Evolutionary conservation across 2,888 invertebrate genomes (phyloP).

Genomic region (Meandrusa payeni): DNA sequence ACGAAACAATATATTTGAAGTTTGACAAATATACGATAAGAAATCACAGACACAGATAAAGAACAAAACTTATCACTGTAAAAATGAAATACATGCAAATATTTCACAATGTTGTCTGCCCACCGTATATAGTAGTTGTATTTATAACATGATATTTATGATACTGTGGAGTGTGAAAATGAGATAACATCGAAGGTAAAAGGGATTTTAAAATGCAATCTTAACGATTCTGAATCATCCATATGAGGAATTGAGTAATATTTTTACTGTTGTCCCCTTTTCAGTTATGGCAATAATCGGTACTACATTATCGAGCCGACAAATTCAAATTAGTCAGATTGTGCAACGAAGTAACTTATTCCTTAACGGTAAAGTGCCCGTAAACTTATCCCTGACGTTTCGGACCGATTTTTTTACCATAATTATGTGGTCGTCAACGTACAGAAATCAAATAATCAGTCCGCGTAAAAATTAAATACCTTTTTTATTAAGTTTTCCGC

Average conservation of each 20-base stretch:
- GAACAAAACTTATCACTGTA: no score
- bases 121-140: background rate
- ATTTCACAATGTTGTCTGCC: background rate
- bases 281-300: slow-evolving; percentile 2
- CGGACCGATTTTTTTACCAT: no score
- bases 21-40: slow-evolving; percentile 1
- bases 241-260: slow-evolving; percentile 17
- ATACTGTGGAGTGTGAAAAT: background rate
- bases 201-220: slow-evolving; percentile 1
- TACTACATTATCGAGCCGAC: no score
- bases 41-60: background rate
- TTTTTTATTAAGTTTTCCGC: no score
- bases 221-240: slow-evolving; percentile 12
- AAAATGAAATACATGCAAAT: slow-evolving; percentile 6
- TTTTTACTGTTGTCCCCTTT: background rate
- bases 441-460: no score
- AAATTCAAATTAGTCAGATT: no score
- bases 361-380: no score
- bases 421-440: no score
- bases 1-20: background rate
- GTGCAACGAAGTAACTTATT: no score
- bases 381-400: no score
- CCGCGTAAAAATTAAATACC: no score
- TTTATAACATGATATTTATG: background rate
- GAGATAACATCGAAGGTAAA: slow-evolving; percentile 11